Base-by-base conservation (phyloP, 2,888 invertebrate genomes). In the Oscheius sp. region DNA sequence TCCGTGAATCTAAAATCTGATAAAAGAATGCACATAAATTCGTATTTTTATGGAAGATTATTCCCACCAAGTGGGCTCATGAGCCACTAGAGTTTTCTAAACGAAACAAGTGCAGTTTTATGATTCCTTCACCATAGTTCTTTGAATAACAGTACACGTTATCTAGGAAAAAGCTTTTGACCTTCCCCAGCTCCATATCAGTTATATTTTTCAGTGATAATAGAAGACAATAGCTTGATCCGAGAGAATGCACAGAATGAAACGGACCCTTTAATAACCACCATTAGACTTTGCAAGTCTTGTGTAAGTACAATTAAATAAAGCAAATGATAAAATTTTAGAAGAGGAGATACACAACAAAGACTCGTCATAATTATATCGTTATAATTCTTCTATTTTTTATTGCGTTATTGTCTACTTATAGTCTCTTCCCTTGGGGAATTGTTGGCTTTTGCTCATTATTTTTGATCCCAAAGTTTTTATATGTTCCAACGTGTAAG, bases 401-500 rank as follows among this genome's bases (percentile, higher is more conserved):
- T 48, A 25, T 48, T 23, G 20, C 25, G 3, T 48, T 48, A 3
- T 3, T 48, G 4, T 48, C 48, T 5, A 48, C 25, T 25, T 48
- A 23, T 25, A 12, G 12, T 25, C 25, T 25, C 10, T 48, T 48
- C 23, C 48, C 48, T 25, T 48, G 48, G 48, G 48, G 48, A 25
- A 12, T 25, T 23, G 23, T 15, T 3, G 25, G 48, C 15, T 12
- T 48, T 5, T 20, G 12, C 48, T 20, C 25, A 2, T 20, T 48
- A 4, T 48, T 15, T 23, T 15, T 48, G 3, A 48, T 48, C 20
- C 48, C 48, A 23, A 48, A 48, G 12, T 48, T 48, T 25, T 48
- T 48, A 48, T 23, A 48, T 25, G 48, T 48, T 25, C 48, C 48
- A 25, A 48, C 25, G 8, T 48, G 48, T 25, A 48, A 48, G 48